phyloP scores from a whole-genome alignment of 2,113 vertebrate species.

The Silurus glanis region DNA sequence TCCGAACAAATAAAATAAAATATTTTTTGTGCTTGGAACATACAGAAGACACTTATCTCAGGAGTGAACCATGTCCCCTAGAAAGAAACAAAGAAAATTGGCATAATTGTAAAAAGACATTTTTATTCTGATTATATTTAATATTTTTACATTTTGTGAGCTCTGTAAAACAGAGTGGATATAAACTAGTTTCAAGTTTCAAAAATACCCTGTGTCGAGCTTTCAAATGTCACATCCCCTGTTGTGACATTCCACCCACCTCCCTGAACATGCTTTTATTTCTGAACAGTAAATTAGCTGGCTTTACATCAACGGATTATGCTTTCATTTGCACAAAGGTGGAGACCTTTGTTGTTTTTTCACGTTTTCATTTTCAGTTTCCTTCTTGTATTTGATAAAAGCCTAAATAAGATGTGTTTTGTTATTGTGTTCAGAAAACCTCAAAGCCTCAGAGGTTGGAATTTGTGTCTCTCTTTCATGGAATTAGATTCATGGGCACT shows the following conservation, averaged over 20 bases:
- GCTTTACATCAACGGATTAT: not conserved
- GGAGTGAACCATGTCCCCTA: not conserved
- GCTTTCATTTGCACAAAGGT: not conserved
- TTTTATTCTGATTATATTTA: not conserved
- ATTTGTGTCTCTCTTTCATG: not conserved
- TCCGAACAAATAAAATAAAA: not conserved
- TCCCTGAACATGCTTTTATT: not conserved
- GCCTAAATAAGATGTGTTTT: not conserved
- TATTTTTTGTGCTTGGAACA: not conserved
- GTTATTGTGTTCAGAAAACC: not conserved
- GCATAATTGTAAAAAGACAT: not conserved
- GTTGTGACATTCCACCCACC: not conserved
- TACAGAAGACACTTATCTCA: not conserved
- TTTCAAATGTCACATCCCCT: not conserved
- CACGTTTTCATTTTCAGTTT: not conserved
- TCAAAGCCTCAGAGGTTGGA: not conserved
- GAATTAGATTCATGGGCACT: not conserved
- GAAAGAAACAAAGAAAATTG: no score
- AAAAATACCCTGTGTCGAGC: not conserved
- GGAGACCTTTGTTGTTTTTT: not conserved
- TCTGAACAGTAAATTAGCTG: not conserved
- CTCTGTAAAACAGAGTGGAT: not conserved
- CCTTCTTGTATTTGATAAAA: not conserved
- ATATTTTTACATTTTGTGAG: not conserved
- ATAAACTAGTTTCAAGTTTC: not conserved